Base-by-base conservation (phyloP, 2,888 invertebrate species). In the Pseudococcus viburni region DNA sequence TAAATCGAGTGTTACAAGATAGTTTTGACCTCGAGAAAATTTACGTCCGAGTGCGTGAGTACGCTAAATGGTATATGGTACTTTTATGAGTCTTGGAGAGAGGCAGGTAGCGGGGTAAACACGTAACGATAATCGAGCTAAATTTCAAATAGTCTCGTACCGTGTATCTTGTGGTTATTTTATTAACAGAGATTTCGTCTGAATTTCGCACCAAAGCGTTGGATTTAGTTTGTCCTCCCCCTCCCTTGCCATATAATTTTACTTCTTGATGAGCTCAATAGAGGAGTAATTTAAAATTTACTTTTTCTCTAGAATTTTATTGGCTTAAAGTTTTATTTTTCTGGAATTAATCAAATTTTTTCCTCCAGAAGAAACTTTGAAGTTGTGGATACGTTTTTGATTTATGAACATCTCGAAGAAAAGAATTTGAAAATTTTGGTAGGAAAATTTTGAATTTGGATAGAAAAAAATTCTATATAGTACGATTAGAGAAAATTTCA, bases 101-200 rank as follows among this genome's bases (percentile, higher is more conserved):
- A 9, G 12, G 22, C 5, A 22, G 22, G 22, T 7, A 19, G 55
- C 19, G 22, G 22, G 22, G 64, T 19, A 9, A 64, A 22, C 22
- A 1, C 64, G 64, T 64, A 64, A 64, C 22, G 64, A 64, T 64
- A 22, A 64, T 64, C 19, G 64, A 12, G 64, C 64, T 64, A 64
- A 64, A 64, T 64, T 64, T 64, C 64, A 64, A 64, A 19, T 22
- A 19, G 64, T 22, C 22, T 64, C 17, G 5, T 17, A 15, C 55
- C 55, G 11, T 17, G 17, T 55, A 12, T 5, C 7, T 55, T 5
- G 15, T 7, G 12, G 55, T 55, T 55, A 55, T 55, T 15, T 55
- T 6, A 8, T 46, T 7, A 55, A 55, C 15, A 68, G 26, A 68
- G 68, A 26, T 68, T 68, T 22, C 68, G 46, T 68, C 19, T 68